phyloP scores from a whole-genome alignment of 2,113 vertebrate genomes.

The Sinocyclocheilus grahami region DNA sequence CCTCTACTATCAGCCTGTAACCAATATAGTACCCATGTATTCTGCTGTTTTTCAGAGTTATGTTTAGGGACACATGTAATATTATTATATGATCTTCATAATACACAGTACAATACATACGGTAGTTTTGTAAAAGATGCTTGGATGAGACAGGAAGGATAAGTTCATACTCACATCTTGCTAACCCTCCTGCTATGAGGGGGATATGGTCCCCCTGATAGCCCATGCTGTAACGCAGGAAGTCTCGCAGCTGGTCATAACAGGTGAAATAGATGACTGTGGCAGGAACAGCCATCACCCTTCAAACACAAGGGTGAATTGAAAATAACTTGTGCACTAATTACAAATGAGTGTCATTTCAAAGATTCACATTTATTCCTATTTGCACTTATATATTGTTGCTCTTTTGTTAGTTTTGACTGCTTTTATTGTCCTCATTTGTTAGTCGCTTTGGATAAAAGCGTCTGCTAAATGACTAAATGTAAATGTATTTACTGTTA shows the following conservation, averaged over 20 bases:
- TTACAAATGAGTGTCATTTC: not conserved
- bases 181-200: slow-evolving; percentile 85
- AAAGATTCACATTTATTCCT: not conserved
- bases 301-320: slow-evolving; percentile 59
- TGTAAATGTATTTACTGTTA: not conserved
- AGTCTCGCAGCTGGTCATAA: slow-evolving; percentile 89
- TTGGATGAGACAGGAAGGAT: not conserved
- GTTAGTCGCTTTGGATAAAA: too few relatives aligned
- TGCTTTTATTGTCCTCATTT: too few relatives aligned
- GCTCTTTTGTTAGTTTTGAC: too few relatives aligned
- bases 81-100: not conserved
- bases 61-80: too few relatives aligned
- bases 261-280: slow-evolving; percentile 93
- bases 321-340: not conserved
- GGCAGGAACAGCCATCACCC: slow-evolving; percentile 94
- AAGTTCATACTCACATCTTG: slow-evolving; percentile 81
- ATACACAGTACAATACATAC: not conserved
- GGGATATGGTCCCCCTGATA: slow-evolving; percentile 80
- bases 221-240: slow-evolving; percentile 73
- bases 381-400: not conserved
- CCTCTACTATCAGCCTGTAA: too few relatives aligned
- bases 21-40: too few relatives aligned
- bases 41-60: too few relatives aligned
- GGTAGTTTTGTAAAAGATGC: too few relatives aligned
- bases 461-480: too few relatives aligned